Evolutionary conservation across 2,797 vertebrate species (phyloP).

Genomic region (Myoxocephalus aenaeus): DNA sequence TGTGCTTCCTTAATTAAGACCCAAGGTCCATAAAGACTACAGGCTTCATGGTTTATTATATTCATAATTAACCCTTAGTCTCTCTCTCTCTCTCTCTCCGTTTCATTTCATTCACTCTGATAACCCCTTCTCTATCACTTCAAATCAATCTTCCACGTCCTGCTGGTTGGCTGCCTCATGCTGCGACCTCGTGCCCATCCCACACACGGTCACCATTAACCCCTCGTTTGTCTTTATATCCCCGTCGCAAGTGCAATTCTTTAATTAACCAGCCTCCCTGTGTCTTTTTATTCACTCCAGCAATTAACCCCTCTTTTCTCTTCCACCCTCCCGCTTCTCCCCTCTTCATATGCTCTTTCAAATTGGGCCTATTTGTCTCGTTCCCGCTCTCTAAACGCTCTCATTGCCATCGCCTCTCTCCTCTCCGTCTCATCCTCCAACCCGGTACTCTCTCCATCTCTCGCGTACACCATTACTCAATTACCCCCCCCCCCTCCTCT

Average conservation of each 20-base stretch:
- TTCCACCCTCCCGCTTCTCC: conserved; percentile 38
- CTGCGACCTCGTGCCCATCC: conserved; percentile 54
- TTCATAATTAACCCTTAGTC: conserved; percentile 70
- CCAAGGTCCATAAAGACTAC: conserved; percentile 61
- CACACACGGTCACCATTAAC: conserved; percentile 66
- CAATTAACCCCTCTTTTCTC: conserved; percentile 76
- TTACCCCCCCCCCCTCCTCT: conserved; percentile 62
- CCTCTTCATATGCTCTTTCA: conserved; percentile 49
- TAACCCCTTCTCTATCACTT: conserved; percentile 61
- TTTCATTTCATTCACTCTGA: conserved; percentile 64
- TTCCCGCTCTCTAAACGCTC: conserved; percentile 56
- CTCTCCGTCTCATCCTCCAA: conserved; percentile 30
- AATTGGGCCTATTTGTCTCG: conserved; percentile 56
- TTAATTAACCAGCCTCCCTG: conserved; percentile 55
- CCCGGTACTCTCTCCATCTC: conserved; percentile 35
- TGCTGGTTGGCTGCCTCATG: conserved; percentile 40
- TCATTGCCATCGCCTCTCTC: conserved; percentile 18
- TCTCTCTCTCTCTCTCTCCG: conserved; percentile 37
- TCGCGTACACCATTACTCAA: conserved; percentile 68
- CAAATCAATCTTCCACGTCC: conserved; percentile 54
- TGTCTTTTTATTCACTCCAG: conserved; percentile 68
- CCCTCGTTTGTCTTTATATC: conserved; percentile 73
- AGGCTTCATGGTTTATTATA: conserved; percentile 69
- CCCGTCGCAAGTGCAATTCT: conserved; percentile 53
- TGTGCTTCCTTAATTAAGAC: conserved; percentile 78